These are phyloP conservation scores for Nomada lathburiana DNA, from an alignment of 2,888 invertebrate genomes.

Conservation along the genomic window DNA sequence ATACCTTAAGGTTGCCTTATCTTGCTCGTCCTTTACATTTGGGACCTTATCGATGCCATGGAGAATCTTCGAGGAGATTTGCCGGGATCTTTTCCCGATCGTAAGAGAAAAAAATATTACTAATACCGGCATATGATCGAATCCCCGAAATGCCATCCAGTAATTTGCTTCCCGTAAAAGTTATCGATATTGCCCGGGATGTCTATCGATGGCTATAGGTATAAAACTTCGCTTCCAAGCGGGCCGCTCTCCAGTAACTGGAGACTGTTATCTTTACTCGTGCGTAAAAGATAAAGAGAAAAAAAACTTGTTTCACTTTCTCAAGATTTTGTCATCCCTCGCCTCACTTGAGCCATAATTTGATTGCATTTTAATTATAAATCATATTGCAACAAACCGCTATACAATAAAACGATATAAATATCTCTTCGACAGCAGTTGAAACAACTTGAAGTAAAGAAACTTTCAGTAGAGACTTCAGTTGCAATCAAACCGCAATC, in stretches of 20 bases:
- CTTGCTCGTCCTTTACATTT: conserved; percentile 43
- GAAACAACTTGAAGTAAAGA: too few relatives aligned
- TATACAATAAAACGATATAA: too few relatives aligned
- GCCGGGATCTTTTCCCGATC: conserved; percentile 17
- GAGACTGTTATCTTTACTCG: conserved; percentile 54
- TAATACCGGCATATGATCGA: conserved; percentile 41
- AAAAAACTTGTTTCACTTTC: conserved; percentile 51
- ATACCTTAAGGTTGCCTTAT: conserved; percentile 44
- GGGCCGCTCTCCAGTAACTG: conserved; percentile 40
- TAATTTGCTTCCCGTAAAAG: conserved; percentile 61
- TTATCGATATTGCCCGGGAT: conserved; percentile 68
- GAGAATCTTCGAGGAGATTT: conserved; percentile 36
- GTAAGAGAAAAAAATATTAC: conserved; percentile 42
- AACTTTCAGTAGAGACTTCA: too few relatives aligned
- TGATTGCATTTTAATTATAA: conserved; percentile 11
- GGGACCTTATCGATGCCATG: conserved; percentile 51
- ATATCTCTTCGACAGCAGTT: too few relatives aligned
- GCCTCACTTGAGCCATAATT: background rate
- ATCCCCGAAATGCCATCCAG: conserved; percentile 35
- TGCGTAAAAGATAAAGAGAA: conserved; percentile 62
- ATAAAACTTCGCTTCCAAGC: conserved; percentile 45
- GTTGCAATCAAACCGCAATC: too few relatives aligned
- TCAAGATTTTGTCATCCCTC: conserved; percentile 29
- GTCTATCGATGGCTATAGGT: conserved; percentile 55
- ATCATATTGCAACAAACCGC: too few relatives aligned